phyloP scores from a whole-genome alignment of 2,113 vertebrate species.

The Hyaena hyaena region DNA sequence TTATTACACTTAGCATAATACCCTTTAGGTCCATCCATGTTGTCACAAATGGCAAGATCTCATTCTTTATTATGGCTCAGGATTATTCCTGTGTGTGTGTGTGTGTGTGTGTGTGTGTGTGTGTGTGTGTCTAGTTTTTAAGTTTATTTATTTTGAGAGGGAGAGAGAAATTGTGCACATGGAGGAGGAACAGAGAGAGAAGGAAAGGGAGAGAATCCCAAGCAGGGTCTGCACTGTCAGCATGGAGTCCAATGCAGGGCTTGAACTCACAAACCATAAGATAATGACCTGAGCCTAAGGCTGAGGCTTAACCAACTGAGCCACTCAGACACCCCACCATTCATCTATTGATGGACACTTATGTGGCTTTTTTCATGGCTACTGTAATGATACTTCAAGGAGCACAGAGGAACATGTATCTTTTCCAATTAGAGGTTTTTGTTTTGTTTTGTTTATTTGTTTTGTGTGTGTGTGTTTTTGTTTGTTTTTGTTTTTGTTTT shows the following conservation, averaged over 20 bases:
- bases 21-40: not conserved
- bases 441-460: not conserved
- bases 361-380: not conserved
- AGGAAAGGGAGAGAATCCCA: too few species aligned
- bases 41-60: not conserved
- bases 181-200: too few species aligned
- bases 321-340: not conserved
- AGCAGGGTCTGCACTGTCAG: too few species aligned
- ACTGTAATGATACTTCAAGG: not conserved
- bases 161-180: too few species aligned
- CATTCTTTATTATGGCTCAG: not conserved
- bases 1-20: not conserved
- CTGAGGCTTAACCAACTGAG: too few species aligned
- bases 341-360: not conserved
- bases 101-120: too few species aligned
- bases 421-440: not conserved
- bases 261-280: too few species aligned
- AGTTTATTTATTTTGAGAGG: too few species aligned
- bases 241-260: too few species aligned
- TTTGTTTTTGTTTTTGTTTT: not conserved
- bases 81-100: not conserved
- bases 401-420: not conserved
- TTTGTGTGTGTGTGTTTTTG: too few species aligned
- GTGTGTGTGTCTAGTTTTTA: too few species aligned
- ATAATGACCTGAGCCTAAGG: too few species aligned